Evolutionary conservation across 1,140 invertebrate species (phyloP).

Genomic region (Lucilia cuprina): DNA sequence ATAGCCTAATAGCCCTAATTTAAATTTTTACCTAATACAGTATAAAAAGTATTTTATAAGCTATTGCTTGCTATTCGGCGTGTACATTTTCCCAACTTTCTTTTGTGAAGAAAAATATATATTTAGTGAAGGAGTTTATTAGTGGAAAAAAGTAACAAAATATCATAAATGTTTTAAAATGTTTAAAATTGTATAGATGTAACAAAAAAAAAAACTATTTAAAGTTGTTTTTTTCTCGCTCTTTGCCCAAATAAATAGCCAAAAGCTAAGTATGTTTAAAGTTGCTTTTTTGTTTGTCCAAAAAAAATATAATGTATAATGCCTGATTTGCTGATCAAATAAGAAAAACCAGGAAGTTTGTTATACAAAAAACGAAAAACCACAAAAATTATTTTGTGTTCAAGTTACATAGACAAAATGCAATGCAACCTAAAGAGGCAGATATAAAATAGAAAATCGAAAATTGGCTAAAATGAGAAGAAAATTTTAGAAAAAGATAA

Average conservation of each 20-base stretch:
- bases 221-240: background rate
- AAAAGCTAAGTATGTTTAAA: background rate
- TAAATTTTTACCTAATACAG: no score
- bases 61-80: no score
- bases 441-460: constrained; percentile 14
- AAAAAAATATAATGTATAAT: background rate
- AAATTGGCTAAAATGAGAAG: constrained; percentile 38
- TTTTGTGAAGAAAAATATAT: background rate
- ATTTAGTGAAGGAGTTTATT: background rate
- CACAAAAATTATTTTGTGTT: background rate
- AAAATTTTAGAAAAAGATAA: constrained; percentile 55
- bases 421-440: background rate
- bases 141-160: background rate
- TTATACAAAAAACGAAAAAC: background rate
- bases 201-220: background rate
- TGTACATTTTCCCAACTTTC: no score
- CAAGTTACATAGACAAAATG: background rate
- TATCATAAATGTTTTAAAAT: background rate
- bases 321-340: background rate
- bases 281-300: background rate
- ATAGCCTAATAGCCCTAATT: no score
- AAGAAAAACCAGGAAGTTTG: background rate
- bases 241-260: background rate
- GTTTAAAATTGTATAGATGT: background rate
- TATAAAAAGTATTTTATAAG: no score